These are phyloP conservation scores for Margarornis squamiger DNA, from an alignment of 2,797 vertebrate species.

Conservation along the genomic window DNA sequence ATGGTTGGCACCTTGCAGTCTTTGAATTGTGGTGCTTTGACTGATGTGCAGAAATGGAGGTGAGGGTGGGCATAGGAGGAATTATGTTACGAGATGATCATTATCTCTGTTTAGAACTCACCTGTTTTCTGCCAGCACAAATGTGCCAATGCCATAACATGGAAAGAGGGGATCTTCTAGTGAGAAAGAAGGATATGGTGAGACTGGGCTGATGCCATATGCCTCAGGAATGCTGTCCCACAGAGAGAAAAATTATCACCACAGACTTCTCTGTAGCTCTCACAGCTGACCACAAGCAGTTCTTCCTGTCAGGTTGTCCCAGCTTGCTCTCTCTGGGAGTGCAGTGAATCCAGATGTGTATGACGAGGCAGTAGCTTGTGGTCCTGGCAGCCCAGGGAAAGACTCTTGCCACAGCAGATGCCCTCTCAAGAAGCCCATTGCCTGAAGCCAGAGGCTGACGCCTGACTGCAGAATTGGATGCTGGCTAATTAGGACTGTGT, in stretches of 20 bases:
- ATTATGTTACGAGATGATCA: accelerated
- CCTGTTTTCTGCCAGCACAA: not conserved
- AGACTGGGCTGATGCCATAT: not conserved
- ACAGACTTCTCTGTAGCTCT: not conserved
- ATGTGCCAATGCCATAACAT: not conserved
- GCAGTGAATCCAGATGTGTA: not conserved
- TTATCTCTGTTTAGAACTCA: not conserved
- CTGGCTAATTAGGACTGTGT: not conserved
- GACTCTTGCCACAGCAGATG: not conserved
- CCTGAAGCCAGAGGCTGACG: not conserved
- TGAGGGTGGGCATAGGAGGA: not conserved
- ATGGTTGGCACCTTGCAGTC: not conserved
- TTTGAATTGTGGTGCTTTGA: not conserved
- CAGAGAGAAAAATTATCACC: not conserved
- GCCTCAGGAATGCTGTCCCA: not conserved
- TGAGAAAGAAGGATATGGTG: not conserved
- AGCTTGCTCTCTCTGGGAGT: not conserved
- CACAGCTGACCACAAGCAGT: not conserved
- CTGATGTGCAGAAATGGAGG: not conserved
- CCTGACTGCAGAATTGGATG: not conserved
- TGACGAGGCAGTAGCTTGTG: not conserved
- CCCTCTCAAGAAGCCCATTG: not conserved
- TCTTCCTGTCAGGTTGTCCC: not conserved
- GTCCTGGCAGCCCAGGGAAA: not conserved
- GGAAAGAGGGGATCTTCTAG: not conserved